These are phyloP conservation scores for Spermophilus dauricus DNA, from an alignment of 2,113 vertebrate genomes.

Conservation along the genomic window DNA sequence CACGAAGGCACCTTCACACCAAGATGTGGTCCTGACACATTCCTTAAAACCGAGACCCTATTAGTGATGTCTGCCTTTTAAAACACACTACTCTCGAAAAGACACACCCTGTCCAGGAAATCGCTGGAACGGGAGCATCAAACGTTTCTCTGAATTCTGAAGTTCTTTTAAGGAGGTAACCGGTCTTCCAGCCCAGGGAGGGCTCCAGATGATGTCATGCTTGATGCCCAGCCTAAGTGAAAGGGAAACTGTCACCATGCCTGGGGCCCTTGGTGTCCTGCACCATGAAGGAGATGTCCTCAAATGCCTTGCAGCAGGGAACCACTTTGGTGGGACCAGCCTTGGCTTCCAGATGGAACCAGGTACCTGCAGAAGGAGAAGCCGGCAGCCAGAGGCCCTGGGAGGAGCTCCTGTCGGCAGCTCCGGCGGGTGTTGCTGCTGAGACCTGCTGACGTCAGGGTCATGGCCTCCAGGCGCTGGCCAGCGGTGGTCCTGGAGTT, in stretches of 20 bases:
- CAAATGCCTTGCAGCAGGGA: constrained; percentile 98
- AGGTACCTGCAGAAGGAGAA: constrained; percentile 98
- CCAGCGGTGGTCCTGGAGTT: constrained; percentile 99
- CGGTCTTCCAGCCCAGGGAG: background rate
- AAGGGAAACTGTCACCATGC: constrained; percentile 97
- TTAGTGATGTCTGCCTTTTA: background rate
- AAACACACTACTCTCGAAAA: background rate
- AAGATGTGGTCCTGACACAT: no score
- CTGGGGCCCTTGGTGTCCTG: constrained; percentile 99
- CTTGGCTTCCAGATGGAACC: constrained; percentile 99
- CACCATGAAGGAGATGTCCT: constrained; percentile 99
- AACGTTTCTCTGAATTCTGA: background rate
- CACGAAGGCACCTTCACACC: background rate
- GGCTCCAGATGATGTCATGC: constrained; percentile 93
- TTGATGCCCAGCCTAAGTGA: constrained; percentile 93
- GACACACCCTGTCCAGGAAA: background rate
- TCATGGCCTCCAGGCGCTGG: constrained; percentile 98
- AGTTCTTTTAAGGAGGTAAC: background rate
- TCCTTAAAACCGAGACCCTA: background rate
- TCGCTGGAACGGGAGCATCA: background rate
- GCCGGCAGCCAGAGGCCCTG: constrained; percentile 93
- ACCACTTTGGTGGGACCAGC: constrained; percentile 98
- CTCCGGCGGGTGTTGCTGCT: constrained; percentile 98
- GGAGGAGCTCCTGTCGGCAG: constrained; percentile 97
- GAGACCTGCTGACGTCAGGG: constrained; percentile 98